Base-by-base conservation (phyloP, 2,797 vertebrate species). In the Notolepis coatsorum region DNA sequence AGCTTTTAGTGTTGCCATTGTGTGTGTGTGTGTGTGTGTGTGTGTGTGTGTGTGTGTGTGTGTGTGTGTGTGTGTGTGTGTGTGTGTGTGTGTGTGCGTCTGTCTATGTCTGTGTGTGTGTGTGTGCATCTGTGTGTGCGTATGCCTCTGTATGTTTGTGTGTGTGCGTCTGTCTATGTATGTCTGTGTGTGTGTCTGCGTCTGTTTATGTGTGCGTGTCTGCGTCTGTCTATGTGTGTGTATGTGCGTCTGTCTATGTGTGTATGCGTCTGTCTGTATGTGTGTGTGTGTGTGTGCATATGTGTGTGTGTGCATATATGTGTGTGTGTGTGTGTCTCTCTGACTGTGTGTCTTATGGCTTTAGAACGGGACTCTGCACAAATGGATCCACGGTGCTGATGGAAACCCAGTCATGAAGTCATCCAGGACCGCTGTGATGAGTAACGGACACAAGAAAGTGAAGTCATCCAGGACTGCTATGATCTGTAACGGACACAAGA, bases 341-440 rank as follows among this genome's bases (percentile, higher is more conserved):
- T 30, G 25, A n/a, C 8, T 12, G 9, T 42, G 46, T 52, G 37
- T 60, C 21, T 47, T 53, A 38, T 75, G 53, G 12, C 21, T 76
- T 3, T 49, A 79, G 82, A 77, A 47, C 84, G 81, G 77, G 73
- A 38, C 8, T 39, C 65, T 61, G 52, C 33, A 27, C 62, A 74
- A 72, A 79, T 46, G 63, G 42, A 70, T 23, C 52, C 28, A 52
- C 1, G 10, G 33, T 60, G 23, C 54, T 65, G 62, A 73, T 5
- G 2, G n/a, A 17, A 54, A 69, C 20, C 20, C 17, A 43, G 21
- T 41, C 48, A 79, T 86, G 79, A 81, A 81, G 38, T 31, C 48
- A 56, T 53, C 59, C 54, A 81, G 52, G 38, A 59, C 61, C 57
- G 13, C 28, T 60, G 39, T 55, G 47, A 47, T 63, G 28, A 30